Evolutionary conservation across 2,113 vertebrate genomes (phyloP).

Genomic region (Hassar affinis): DNA sequence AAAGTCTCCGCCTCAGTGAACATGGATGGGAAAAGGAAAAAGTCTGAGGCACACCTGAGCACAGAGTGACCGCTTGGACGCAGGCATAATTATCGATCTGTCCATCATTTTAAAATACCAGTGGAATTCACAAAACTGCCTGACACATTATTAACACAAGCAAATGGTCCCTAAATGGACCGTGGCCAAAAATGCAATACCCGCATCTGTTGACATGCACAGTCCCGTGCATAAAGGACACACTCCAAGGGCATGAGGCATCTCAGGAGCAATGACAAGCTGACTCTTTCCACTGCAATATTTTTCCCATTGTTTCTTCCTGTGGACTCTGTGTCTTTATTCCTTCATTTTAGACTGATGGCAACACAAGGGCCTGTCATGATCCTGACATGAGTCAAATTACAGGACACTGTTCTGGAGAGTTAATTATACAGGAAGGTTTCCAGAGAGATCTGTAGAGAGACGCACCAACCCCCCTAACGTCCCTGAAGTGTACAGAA

Average conservation of each 20-base stretch:
- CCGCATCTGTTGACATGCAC: neutral
- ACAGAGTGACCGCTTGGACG: neutral
- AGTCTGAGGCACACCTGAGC: neutral
- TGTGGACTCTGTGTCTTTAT: constrained; percentile 4
- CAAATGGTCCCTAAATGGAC: constrained; percentile 38
- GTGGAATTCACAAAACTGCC: neutral
- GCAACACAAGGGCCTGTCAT: constrained; percentile 23
- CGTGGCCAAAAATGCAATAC: constrained; percentile 39
- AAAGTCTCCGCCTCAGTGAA: constrained; percentile 14
- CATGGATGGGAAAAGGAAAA: constrained; percentile 13
- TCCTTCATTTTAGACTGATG: constrained; percentile 24
- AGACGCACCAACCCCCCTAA: neutral
- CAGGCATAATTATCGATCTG: constrained; percentile 37
- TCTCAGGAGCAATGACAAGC: constrained; percentile 22
- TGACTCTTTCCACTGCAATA: neutral
- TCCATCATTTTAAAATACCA: constrained; percentile 28
- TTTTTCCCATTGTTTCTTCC: neutral
- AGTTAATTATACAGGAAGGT: constrained; percentile 37
- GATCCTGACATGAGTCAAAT: constrained; percentile 45
- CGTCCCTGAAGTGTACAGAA: constrained; percentile 16
- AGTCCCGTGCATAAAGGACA: constrained; percentile 13
- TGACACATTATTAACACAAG: constrained; percentile 33
- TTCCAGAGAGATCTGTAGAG: neutral
- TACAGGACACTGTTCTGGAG: constrained; percentile 29
- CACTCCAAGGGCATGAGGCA: constrained; percentile 38